phyloP scores from a whole-genome alignment of 2,888 invertebrate genomes.

The Campoplex capitator region DNA sequence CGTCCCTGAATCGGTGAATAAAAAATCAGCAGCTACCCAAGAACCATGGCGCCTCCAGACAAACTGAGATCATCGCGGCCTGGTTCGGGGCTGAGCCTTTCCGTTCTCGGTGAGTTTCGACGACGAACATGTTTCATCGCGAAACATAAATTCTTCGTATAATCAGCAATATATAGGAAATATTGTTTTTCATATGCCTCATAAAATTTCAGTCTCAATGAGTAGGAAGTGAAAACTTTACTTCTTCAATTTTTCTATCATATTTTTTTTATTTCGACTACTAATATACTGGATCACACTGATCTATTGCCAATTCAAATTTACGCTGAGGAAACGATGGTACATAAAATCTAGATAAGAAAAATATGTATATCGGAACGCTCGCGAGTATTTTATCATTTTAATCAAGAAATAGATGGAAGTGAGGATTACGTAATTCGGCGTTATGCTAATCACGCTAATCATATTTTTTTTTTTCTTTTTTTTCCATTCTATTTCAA shows the following conservation, averaged over 20 bases:
- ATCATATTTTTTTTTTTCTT: background rate
- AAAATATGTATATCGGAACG: background rate
- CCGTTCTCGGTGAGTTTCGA: conserved; percentile 84
- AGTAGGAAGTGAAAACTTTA: background rate
- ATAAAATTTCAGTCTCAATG: background rate
- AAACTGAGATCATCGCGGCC: conserved; percentile 81
- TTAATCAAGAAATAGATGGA: background rate
- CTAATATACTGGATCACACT: background rate
- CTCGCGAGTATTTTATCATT: background rate
- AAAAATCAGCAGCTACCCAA: conserved; percentile 35
- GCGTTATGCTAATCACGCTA: background rate
- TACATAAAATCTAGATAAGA: background rate
- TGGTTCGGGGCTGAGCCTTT: conserved; percentile 84
- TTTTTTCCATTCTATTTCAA: background rate
- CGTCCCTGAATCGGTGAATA: conserved; percentile 26
- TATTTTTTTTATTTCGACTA: background rate
- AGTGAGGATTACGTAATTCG: background rate
- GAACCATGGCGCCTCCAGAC: conserved; percentile 82
- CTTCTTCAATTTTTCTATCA: background rate
- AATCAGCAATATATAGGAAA: background rate
- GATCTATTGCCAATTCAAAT: background rate
- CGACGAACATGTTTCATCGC: background rate
- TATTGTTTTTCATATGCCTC: background rate
- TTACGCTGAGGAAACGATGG: background rate
- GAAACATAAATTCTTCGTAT: background rate